Conservation (phyloP, 1,140 invertebrate genomes). For the Pectinophora gossypiella region DNA sequence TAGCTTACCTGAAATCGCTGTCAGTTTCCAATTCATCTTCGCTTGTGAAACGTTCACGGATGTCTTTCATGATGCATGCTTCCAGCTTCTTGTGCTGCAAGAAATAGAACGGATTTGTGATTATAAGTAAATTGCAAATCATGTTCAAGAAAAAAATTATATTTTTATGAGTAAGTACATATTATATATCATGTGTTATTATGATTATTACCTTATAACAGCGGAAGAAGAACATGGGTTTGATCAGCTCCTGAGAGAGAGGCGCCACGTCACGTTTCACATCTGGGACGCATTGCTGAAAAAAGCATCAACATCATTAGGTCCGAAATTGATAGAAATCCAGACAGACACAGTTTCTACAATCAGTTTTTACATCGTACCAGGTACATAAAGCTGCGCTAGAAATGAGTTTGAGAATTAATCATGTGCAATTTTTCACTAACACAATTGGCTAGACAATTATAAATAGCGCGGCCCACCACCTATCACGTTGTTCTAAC, state of each 20-base stretch:
- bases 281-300: conserved; percentile 81
- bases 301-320: conserved; percentile 20
- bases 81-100: conserved; percentile 80
- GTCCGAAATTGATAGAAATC: no score
- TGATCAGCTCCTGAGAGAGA: conserved; percentile 77
- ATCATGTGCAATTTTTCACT: no score
- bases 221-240: conserved; percentile 82
- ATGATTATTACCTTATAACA: conserved; percentile 77
- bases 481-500: no score
- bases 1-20: conserved; percentile 65
- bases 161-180: background rate
- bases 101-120: background rate
- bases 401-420: no score
- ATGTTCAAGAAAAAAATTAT: no score
- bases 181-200: background rate
- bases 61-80: conserved; percentile 82
- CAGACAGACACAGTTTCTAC: no score
- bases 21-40: conserved; percentile 76
- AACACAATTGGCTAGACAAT: no score
- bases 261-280: conserved; percentile 77
- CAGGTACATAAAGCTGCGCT: no score
- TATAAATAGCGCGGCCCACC: no score
- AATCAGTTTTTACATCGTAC: no score
- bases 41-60: conserved; percentile 77
- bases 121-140: no score